Evolutionary conservation across 2,113 vertebrate genomes (phyloP).

Genomic region (Corvus hawaiiensis): DNA sequence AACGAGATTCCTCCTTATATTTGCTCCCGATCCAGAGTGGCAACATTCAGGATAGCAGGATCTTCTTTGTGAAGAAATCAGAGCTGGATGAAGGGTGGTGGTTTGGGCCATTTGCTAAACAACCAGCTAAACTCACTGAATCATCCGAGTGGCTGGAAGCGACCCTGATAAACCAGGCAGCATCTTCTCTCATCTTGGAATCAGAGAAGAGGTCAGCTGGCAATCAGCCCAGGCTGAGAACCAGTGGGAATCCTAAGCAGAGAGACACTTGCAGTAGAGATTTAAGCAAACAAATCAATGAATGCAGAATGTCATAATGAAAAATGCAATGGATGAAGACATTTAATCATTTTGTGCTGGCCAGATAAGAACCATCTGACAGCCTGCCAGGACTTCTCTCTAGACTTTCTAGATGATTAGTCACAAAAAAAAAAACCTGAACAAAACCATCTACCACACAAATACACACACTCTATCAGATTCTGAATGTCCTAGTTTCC

Average conservation of each 20-base stretch:
- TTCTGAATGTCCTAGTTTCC: neutral
- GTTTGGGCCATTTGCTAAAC: neutral
- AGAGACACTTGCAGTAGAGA: neutral
- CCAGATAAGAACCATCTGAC: neutral
- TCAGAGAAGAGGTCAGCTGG: neutral
- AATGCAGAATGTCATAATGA: neutral
- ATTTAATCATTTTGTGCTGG: neutral
- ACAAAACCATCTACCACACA: neutral
- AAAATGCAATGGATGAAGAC: neutral
- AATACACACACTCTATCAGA: neutral
- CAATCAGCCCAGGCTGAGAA: neutral
- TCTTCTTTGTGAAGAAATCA: neutral
- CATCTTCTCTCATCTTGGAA: neutral
- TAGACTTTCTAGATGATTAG: neutral
- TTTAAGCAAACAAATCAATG: constrained; percentile 18
- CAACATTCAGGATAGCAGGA: neutral
- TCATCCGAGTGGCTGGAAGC: neutral
- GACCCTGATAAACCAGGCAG: neutral
- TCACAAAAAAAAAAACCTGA: neutral
- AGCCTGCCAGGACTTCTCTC: neutral
- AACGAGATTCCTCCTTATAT: neutral
- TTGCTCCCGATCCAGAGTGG: neutral
- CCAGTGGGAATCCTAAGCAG: neutral
- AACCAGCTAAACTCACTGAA: neutral
- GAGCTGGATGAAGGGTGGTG: neutral